These are phyloP conservation scores for Stichodactyla mertensii DNA, from an alignment of 64 coral and sea anemone species.

Conservation along the genomic window DNA sequence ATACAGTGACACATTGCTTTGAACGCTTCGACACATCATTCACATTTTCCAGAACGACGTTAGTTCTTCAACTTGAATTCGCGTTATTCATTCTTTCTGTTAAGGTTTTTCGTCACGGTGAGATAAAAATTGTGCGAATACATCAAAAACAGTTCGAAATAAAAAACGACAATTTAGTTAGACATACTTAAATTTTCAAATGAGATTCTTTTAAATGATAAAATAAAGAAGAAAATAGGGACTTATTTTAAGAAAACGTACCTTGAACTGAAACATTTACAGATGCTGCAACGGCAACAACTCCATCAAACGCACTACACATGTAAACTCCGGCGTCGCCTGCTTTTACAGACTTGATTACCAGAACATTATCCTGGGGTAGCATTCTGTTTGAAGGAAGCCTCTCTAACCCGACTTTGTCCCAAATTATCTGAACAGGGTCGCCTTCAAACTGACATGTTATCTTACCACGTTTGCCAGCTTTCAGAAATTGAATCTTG, in stretches of 20 bases:
- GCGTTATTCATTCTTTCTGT: too few species aligned
- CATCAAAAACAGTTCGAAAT: too few species aligned
- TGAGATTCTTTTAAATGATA: too few species aligned
- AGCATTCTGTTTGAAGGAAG: slow-evolving; percentile 28
- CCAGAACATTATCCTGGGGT: slow-evolving; percentile 41
- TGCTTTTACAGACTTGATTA: slow-evolving; percentile 19
- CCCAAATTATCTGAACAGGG: slow-evolving; percentile 78
- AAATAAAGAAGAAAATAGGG: too few species aligned
- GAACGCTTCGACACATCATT: too few species aligned
- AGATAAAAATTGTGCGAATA: too few species aligned
- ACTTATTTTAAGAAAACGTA: slow-evolving; percentile 15
- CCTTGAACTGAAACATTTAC: slow-evolving; percentile 56
- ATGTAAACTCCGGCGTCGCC: slow-evolving; percentile 62
- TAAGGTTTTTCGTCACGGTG: too few species aligned
- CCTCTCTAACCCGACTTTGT: slow-evolving; percentile 41
- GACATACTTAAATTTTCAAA: too few species aligned
- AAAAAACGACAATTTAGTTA: too few species aligned
- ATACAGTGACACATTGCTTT: too few species aligned
- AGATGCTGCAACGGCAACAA: slow-evolving; percentile 14
- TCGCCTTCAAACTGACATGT: slow-evolving; percentile 58
- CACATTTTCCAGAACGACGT: too few species aligned
- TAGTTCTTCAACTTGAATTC: too few species aligned
- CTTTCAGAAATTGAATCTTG: slow-evolving; percentile 22
- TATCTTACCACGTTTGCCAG: slow-evolving; percentile 55
- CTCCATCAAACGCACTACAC: slow-evolving; percentile 60